Evolutionary conservation across 2,113 vertebrate species (phyloP).

Genomic region (Pampusana beccarii): DNA sequence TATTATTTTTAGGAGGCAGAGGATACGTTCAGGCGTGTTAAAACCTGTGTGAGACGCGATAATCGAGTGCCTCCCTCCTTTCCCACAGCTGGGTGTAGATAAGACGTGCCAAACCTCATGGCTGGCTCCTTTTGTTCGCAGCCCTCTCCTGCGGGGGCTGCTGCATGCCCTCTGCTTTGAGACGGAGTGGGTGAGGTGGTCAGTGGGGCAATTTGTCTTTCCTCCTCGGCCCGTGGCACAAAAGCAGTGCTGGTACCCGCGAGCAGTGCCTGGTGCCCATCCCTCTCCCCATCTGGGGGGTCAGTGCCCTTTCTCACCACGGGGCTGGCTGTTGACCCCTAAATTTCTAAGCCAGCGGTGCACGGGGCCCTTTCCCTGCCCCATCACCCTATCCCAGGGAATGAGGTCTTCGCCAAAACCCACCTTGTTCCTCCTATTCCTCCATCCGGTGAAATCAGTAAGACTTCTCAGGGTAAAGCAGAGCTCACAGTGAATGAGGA

Average conservation of each 20-base stretch:
- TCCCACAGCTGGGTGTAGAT: conserved; percentile 59
- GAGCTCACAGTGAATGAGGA: rapidly evolving
- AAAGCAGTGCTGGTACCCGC: rapidly evolving
- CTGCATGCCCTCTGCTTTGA: background rate
- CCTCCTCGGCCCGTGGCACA: background rate
- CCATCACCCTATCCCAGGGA: background rate
- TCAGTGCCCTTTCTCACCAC: rapidly evolving
- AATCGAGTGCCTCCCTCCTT: conserved; percentile 15
- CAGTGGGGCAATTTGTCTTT: background rate
- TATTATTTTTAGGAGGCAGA: background rate
- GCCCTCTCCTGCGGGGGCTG: background rate
- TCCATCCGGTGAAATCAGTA: rapidly evolving
- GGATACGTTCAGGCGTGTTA: background rate
- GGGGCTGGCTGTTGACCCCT: background rate
- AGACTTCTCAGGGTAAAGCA: background rate
- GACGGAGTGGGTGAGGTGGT: background rate
- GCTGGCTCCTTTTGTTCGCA: background rate
- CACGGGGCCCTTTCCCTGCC: background rate
- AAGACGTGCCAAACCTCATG: background rate
- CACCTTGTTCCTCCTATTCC: background rate
- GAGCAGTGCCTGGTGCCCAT: rapidly evolving
- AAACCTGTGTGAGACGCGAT: conserved; percentile 12
- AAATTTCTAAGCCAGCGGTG: rapidly evolving
- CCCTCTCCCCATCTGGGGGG: background rate
- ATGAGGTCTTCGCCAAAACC: background rate